These are phyloP conservation scores for Buathra laborator DNA, from an alignment of 2,888 invertebrate species.

Conservation along the genomic window DNA sequence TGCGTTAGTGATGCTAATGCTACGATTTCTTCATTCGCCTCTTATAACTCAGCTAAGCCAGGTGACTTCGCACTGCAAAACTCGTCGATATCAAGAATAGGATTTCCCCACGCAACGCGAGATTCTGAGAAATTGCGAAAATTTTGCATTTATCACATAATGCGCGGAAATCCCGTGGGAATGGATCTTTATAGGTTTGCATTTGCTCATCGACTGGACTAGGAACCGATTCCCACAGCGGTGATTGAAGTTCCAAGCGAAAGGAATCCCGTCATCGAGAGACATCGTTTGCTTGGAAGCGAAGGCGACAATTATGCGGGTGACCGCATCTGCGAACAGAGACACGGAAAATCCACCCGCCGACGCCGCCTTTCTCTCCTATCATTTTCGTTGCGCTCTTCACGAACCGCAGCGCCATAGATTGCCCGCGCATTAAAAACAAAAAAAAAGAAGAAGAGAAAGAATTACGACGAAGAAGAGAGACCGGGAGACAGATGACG, in stretches of 20 bases:
- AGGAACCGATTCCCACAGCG: slow-evolving; percentile 59
- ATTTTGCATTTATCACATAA: not conserved
- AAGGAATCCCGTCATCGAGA: slow-evolving; percentile 31
- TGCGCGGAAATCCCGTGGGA: slow-evolving; percentile 54
- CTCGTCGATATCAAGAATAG: not conserved
- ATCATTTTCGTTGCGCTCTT: slow-evolving; percentile 38
- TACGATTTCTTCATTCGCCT: too few relatives aligned
- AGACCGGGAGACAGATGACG: slow-evolving; percentile 10
- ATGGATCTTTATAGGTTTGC: slow-evolving; percentile 8
- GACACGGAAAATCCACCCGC: slow-evolving; percentile 3
- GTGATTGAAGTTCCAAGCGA: not conserved
- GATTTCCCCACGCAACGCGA: too few relatives aligned
- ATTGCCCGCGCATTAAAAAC: slow-evolving; percentile 33
- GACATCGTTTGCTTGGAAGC: slow-evolving; percentile 41
- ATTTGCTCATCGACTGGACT: slow-evolving; percentile 50
- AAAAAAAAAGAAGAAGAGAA: not conserved
- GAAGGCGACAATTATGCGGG: slow-evolving; percentile 65
- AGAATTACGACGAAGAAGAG: not conserved
- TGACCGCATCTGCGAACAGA: slow-evolving; percentile 61
- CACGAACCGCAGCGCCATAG: slow-evolving; percentile 25
- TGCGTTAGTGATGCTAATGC: too few relatives aligned
- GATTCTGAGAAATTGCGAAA: not conserved
- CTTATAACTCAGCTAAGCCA: not conserved
- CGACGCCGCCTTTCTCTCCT: slow-evolving; percentile 41
- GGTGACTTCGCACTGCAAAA: not conserved